A percentile compares a stretch with the other conserved stretches of the same genome.
Evolutionary conservation across 2,797 vertebrate species (phyloP).

Genomic region (Rousettus madagascariensis): DNA sequence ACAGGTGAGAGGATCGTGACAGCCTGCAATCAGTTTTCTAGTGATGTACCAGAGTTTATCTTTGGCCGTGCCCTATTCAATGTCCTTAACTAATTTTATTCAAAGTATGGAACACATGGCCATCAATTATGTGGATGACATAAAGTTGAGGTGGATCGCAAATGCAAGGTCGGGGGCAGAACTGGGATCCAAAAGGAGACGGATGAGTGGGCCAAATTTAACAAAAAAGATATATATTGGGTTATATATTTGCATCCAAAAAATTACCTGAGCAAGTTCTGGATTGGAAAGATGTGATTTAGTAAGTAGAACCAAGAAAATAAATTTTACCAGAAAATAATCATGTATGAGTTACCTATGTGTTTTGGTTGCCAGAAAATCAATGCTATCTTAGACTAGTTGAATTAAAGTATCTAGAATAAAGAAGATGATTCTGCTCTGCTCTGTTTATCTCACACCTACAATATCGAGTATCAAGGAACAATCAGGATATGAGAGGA

Average conservation of each 20-base stretch:
- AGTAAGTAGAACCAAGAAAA: background rate
- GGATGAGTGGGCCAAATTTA: background rate
- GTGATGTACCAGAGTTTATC: background rate
- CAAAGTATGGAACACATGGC: background rate
- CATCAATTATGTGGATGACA: background rate
- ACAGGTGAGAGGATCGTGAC: background rate
- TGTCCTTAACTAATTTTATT: slow-evolving; percentile 38
- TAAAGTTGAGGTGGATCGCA: background rate
- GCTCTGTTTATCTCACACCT: background rate
- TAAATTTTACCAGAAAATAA: slow-evolving; percentile 19
- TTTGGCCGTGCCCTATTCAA: background rate
- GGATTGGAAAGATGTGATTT: background rate
- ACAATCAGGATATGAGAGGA: background rate
- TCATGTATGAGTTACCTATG: background rate
- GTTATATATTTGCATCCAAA: background rate
- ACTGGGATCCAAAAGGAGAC: background rate
- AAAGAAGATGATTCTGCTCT: background rate
- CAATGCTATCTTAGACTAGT: background rate
- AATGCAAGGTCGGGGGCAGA: background rate
- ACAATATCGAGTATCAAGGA: background rate
- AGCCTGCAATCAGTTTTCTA: slow-evolving; percentile 24
- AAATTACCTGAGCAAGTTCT: slow-evolving; percentile 29
- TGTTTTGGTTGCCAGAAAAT: slow-evolving; percentile 18
- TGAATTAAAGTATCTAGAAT: background rate
- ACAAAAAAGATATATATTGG: background rate